A percentile compares a stretch with the other conserved stretches of the same genome.
These are phyloP conservation scores for Yponomeuta sedellus DNA, from an alignment of 2,888 invertebrate species.

Conservation along the genomic window DNA sequence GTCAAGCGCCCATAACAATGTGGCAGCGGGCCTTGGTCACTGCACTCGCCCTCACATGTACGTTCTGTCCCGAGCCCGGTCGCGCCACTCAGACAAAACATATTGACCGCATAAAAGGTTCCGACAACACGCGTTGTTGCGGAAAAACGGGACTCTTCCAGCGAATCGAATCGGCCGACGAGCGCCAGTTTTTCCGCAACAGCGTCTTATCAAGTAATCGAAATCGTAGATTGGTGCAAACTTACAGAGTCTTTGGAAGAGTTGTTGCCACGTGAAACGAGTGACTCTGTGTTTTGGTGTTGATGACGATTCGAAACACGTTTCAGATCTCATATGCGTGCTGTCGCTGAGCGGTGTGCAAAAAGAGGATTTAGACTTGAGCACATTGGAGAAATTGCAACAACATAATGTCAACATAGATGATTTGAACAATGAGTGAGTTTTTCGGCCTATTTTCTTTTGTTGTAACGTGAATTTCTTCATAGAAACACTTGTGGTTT, in stretches of 20 bases:
- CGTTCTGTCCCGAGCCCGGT: conserved; percentile 45
- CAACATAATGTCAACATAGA: conserved; percentile 54
- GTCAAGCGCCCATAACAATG: conserved; percentile 31
- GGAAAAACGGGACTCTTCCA: background rate
- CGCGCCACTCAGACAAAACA: conserved; percentile 40
- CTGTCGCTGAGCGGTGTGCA: conserved; percentile 59
- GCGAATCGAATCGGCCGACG: background rate
- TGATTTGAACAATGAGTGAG: conserved; percentile 56
- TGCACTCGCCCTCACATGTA: conserved; percentile 60
- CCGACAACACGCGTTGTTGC: conserved; percentile 27
- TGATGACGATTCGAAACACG: conserved; percentile 2
- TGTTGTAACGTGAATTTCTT: background rate
- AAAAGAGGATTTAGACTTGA: conserved; percentile 56
- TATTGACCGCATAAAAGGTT: conserved; percentile 65
- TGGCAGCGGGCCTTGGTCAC: conserved; percentile 54
- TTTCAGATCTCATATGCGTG: conserved; percentile 64
- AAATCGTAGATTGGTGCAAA: background rate
- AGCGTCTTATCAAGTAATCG: background rate
- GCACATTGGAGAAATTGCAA: conserved; percentile 47
- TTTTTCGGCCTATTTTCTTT: conserved; percentile 19
- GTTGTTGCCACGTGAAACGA: background rate
- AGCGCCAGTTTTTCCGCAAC: background rate
- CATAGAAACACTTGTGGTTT: conserved; percentile 8
- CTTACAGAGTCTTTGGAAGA: background rate
- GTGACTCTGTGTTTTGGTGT: conserved; percentile 8